Base-by-base conservation (phyloP, 1,140 invertebrate species). In the Drosophila pectinifera region DNA sequence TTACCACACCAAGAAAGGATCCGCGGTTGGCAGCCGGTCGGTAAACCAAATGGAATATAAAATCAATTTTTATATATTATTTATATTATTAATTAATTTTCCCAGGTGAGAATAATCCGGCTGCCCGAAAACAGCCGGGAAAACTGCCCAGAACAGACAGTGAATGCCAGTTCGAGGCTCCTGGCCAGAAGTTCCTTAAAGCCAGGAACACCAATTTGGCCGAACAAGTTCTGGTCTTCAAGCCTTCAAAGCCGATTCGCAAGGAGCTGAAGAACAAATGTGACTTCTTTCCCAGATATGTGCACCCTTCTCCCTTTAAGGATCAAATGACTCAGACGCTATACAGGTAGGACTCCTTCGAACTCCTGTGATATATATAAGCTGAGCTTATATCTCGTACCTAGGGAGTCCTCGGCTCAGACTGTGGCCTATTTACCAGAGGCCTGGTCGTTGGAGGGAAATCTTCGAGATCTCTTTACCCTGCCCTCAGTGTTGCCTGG, bases 381-480 rank as follows among this genome's bases (percentile, higher is more conserved):
- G n/a, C n/a, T n/a, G n/a, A n/a, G 10, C 3, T 13, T 13, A 14
- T n/a, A n/a, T n/a, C n/a, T n/a, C n/a, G 20, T 8, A 34, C 4
- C 13, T 16, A 92, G 91, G 64, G 96, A 97, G 80, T 95, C 94
- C 7, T 95, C 96, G 58, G 93, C 95, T 18, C 96, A 97, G 92
- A 97, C 96, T 1, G 86, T 94, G 43, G 95, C 96, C 3, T 97
- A 95, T 58, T 94, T 95, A 28, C 91, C 92, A 0, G 92, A 93
- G 13, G 93, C 94, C 76, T 91, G 92, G 10, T 68, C 93, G 28
- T 63, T 74, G 2, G 79, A 78, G 0, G 20, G 55, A 8, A 61
- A 22, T 16, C 59, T 38, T 2, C 18, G 81, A 2, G 92, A 92
- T 42, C 49, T 92, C 0, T 92, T 90, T 16, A 81, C 70, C 6